Conservation (phyloP, 2,797 vertebrate species). For the Eospalax fontanierii region DNA sequence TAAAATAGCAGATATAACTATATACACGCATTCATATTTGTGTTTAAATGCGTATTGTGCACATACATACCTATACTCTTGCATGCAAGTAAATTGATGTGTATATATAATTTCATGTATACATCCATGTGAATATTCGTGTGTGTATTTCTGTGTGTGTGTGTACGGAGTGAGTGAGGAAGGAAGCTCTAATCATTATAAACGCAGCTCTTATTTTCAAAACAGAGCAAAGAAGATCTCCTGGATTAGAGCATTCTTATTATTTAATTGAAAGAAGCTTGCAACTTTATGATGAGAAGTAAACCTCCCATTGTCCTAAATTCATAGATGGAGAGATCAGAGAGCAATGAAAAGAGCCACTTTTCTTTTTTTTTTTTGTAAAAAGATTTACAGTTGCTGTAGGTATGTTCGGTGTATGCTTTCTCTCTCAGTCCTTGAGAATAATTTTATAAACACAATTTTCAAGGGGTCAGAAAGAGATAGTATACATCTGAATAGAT, state of each 20-base stretch:
- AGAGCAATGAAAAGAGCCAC: conserved; percentile 61
- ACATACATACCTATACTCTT: too few species aligned
- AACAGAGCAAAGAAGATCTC: background rate
- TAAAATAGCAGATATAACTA: background rate
- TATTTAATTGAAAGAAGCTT: conserved; percentile 65
- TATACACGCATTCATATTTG: background rate
- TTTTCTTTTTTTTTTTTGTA: conserved; percentile 45
- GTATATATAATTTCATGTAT: background rate
- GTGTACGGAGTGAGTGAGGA: background rate
- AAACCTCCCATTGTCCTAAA: conserved; percentile 65
- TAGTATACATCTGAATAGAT: conserved; percentile 63
- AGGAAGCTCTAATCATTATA: background rate
- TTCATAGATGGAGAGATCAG: conserved; percentile 57
- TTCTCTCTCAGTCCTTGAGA: background rate
- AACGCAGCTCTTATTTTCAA: conserved; percentile 45
- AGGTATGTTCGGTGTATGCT: background rate
- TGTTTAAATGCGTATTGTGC: background rate
- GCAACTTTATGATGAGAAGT: conserved; percentile 62
- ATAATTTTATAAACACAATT: conserved; percentile 69
- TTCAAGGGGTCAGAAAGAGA: conserved; percentile 60
- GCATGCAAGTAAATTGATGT: too few species aligned
- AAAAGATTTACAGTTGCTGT: conserved; percentile 60
- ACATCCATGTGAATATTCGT: background rate
- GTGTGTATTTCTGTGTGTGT: fast-evolving
- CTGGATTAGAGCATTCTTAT: conserved; percentile 58